These are phyloP conservation scores for Chunga burmeisteri DNA, from an alignment of 2,113 vertebrate species.

Conservation along the genomic window DNA sequence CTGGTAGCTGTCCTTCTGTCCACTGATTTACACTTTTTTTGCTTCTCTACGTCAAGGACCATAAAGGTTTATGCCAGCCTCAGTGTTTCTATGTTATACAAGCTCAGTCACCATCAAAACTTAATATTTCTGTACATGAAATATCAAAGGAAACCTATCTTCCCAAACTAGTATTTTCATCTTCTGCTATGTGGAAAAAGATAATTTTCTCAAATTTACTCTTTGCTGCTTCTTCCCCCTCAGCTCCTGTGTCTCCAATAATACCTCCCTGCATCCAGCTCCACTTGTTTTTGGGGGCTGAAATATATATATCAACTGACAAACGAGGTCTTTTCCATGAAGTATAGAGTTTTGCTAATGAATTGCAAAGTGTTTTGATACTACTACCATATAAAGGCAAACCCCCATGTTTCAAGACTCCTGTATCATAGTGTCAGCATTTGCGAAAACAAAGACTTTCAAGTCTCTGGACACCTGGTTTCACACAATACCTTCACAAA, in stretches of 20 bases:
- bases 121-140: not conserved
- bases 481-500: not conserved
- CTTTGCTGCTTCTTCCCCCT: not conserved
- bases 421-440: not conserved
- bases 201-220: not conserved
- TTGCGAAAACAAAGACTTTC: not conserved
- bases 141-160: not conserved
- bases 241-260: not conserved
- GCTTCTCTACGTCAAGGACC: not conserved
- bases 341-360: not conserved
- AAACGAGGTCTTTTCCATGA: not conserved
- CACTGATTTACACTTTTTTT: not conserved
- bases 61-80: not conserved
- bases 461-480: not conserved
- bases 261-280: not conserved
- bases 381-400: not conserved
- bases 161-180: not conserved
- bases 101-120: not conserved
- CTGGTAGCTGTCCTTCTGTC: not conserved
- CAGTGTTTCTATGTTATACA: not conserved
- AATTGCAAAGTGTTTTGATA: not conserved
- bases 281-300: not conserved
- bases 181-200: not conserved
- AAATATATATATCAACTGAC: not conserved
- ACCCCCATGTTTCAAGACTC: not conserved